phyloP scores from a whole-genome alignment of 2,888 invertebrate species.

The Xanthia icteritia region DNA sequence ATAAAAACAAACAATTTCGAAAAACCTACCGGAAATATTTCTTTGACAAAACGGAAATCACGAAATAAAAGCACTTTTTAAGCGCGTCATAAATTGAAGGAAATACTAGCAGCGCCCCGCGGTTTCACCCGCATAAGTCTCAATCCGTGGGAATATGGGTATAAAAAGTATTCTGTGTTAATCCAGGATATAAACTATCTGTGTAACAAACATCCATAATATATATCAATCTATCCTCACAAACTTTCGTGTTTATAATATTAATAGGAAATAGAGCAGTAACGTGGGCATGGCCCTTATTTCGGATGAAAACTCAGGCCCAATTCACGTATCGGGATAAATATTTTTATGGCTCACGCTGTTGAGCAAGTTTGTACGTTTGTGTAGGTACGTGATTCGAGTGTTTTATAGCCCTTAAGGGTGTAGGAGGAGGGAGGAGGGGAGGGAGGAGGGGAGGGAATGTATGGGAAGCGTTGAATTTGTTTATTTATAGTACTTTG shows the following conservation, averaged over 20 bases:
- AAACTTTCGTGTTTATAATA: no score
- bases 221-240: no score
- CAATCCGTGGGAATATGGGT: no score
- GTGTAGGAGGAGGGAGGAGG: no score
- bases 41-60: background rate
- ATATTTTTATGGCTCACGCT: constrained; percentile 35
- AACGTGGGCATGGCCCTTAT: constrained; percentile 10
- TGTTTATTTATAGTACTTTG: constrained; percentile 5
- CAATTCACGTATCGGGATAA: constrained; percentile 22
- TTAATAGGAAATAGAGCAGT: background rate
- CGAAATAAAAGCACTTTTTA: background rate
- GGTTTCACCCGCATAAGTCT: no score
- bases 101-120: background rate
- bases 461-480: background rate
- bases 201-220: no score
- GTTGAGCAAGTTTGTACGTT: constrained; percentile 28
- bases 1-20: background rate
- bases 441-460: background rate
- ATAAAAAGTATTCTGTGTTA: no score
- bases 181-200: no score
- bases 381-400: constrained; percentile 42
- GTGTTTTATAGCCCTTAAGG: constrained; percentile 10
- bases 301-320: background rate
- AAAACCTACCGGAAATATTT: background rate
- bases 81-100: constrained; percentile 1